phyloP scores from a whole-genome alignment of 2,797 vertebrate genomes.

The Anguilla anguilla region DNA sequence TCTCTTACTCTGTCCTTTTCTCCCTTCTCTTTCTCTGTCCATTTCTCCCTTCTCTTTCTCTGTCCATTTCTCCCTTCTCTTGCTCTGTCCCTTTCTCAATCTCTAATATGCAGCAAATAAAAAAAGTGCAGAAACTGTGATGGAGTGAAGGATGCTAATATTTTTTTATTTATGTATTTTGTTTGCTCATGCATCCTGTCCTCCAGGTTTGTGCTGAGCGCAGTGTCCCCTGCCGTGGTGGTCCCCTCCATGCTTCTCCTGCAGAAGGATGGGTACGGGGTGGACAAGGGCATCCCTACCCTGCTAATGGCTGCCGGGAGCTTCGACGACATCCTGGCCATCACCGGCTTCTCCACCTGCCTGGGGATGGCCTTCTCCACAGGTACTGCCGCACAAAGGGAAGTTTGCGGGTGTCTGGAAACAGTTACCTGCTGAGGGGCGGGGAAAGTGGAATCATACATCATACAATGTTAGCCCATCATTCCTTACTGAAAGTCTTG shows the following conservation, averaged over 20 bases:
- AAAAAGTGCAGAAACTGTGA: neutral
- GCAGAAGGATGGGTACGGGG: conserved; percentile 85
- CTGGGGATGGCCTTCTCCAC: conserved; percentile 90
- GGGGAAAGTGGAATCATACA: neutral
- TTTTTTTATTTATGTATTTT: neutral
- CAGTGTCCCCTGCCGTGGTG: conserved; percentile 93
- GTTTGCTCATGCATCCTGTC: too few relatives aligned
- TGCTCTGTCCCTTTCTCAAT: neutral
- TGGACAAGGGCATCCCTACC: conserved; percentile 91
- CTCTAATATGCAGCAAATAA: neutral
- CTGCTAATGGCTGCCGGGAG: conserved; percentile 87
- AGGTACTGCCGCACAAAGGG: conserved; percentile 66
- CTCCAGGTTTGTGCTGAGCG: conserved; percentile 88
- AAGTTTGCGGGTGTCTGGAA: neutral
- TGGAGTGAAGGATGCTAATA: neutral
- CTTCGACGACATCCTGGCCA: conserved; percentile 92
- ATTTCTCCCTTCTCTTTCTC: neutral
- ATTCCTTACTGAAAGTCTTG: neutral
- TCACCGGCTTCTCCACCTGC: conserved; percentile 96
- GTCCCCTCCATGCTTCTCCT: conserved; percentile 93
- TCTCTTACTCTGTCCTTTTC: neutral
- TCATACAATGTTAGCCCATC: neutral
- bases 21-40: neutral
- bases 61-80: neutral
- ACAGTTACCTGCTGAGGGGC: neutral